Percentiles rank a stretch among this genome's conserved stretches.
phyloP scores from a whole-genome alignment of 2,113 vertebrate species.

The Gracilinanus agilis region DNA sequence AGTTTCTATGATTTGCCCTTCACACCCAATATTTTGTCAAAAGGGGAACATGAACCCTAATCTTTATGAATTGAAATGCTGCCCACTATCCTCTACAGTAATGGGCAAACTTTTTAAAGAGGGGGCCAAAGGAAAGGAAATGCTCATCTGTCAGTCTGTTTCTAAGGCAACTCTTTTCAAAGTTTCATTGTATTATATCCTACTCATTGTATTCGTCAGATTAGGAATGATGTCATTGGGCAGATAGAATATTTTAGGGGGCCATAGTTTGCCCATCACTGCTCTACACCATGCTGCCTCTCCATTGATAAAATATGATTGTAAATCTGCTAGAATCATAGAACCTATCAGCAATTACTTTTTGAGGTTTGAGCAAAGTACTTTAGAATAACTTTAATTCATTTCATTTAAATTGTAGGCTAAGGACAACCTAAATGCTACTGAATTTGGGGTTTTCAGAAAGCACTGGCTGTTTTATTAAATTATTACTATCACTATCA shows the following conservation, averaged over 20 bases:
- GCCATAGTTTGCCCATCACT: too few species aligned
- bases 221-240: too few species aligned
- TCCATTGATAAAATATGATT: conserved; percentile 4
- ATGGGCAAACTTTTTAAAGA: too few species aligned
- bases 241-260: too few species aligned
- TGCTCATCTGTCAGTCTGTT: too few species aligned
- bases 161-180: too few species aligned
- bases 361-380: conserved; percentile 67
- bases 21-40: background rate
- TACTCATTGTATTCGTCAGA: too few species aligned
- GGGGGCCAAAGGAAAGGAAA: too few species aligned
- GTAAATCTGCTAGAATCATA: conserved; percentile 27
- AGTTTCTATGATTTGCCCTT: background rate
- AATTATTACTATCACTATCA: conserved; percentile 46
- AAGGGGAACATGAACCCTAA: background rate
- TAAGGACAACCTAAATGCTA: conserved; percentile 66
- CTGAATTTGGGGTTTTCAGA: conserved; percentile 67
- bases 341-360: conserved; percentile 49
- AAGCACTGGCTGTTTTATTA: conserved; percentile 55
- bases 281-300: background rate
- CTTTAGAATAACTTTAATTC: conserved; percentile 75
- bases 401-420: conserved; percentile 68
- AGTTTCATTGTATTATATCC: too few species aligned
- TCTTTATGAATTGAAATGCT: background rate
- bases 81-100: background rate